These are phyloP conservation scores for Phycodurus eques DNA, from an alignment of 2,113 vertebrate species.

Conservation along the genomic window DNA sequence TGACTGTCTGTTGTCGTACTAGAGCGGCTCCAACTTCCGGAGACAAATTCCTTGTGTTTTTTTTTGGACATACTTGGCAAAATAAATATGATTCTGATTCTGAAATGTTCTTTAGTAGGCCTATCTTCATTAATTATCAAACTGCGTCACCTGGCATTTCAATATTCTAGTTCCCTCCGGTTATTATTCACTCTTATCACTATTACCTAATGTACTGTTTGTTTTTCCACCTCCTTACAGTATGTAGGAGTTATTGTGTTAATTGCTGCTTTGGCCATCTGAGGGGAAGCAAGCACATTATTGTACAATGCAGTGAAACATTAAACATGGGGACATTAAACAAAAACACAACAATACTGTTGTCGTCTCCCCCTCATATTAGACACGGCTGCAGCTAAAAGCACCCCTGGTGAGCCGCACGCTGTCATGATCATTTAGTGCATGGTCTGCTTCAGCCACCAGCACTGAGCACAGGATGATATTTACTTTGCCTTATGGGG, in stretches of 20 bases:
- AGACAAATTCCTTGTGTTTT: too few species aligned
- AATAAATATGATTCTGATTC: too few species aligned
- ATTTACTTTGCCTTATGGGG: conserved; percentile 53
- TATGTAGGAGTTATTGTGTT: conserved; percentile 15
- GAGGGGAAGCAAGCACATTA: conserved; percentile 24
- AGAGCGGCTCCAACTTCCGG: too few species aligned
- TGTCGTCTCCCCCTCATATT: not conserved
- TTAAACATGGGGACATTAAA: conserved; percentile 26
- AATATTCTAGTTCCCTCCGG: not conserved
- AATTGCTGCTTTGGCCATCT: conserved; percentile 37
- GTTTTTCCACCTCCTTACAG: conserved; percentile 1
- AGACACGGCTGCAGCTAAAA: not conserved
- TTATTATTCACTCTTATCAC: not conserved
- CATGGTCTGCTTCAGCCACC: conserved; percentile 36
- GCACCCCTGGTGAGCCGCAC: conserved; percentile 49
- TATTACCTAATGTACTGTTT: conserved; percentile 13
- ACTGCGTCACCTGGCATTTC: not conserved
- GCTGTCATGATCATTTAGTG: conserved; percentile 58
- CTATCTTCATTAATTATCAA: not conserved
- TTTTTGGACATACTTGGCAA: too few species aligned
- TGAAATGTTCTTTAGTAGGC: not conserved
- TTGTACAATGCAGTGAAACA: conserved; percentile 6
- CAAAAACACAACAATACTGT: conserved; percentile 18
- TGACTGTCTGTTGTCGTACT: too few species aligned
- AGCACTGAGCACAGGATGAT: conserved; percentile 46